phyloP scores from a whole-genome alignment of 1,140 invertebrate genomes.

The Drusus annulatus region DNA sequence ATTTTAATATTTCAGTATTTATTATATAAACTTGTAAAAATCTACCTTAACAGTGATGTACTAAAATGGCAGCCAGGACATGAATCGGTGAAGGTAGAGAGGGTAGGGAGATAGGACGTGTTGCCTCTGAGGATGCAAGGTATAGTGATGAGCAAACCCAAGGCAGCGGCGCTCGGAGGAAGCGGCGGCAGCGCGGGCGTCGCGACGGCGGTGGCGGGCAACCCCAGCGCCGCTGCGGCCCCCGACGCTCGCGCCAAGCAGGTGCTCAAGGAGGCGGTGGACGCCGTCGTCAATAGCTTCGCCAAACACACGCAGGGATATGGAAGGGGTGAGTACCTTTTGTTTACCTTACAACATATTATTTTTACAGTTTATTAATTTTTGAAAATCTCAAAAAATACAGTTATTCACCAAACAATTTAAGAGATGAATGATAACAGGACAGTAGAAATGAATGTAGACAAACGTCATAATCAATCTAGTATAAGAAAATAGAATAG shows the following conservation, averaged over 20 bases:
- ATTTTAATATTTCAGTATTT: not conserved
- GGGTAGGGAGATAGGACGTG: too few relatives aligned
- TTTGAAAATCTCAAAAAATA: too few relatives aligned
- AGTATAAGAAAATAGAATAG: too few relatives aligned
- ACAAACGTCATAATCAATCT: too few relatives aligned
- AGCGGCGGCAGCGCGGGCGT: constrained; percentile 27
- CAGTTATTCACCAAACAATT: too few relatives aligned
- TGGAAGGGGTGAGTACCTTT: constrained; percentile 78
- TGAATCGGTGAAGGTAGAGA: not conserved
- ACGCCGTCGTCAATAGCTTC: constrained; percentile 85
- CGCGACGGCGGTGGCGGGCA: constrained; percentile 17
- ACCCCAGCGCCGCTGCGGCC: constrained; percentile 64
- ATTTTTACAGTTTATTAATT: too few relatives aligned
- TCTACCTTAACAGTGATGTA: too few relatives aligned
- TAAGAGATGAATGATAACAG: too few relatives aligned
- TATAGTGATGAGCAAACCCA: constrained; percentile 57
- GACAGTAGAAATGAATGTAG: too few relatives aligned
- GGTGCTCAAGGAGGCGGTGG: constrained; percentile 82
- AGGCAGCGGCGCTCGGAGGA: constrained; percentile 47
- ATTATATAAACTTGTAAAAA: constrained; percentile 2
- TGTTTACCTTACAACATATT: too few relatives aligned
- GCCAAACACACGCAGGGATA: constrained; percentile 85
- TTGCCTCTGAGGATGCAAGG: constrained; percentile 47
- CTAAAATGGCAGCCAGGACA: constrained; percentile 3
- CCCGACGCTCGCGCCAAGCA: constrained; percentile 79